Conservation (phyloP, 2,113 vertebrate species). For the cat (Felis catus) region F.catus_Fca126_mat1.0 CM031411.1:102821501-102822000, state of each 20-base stretch:
- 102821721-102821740: neutral
- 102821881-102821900: slow-evolving; percentile 28
- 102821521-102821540: slow-evolving; percentile 21
- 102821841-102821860: neutral
- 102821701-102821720: neutral
- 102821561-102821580: slow-evolving; percentile 56
- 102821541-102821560: slow-evolving; percentile 29
- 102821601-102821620: neutral
- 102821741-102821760: neutral
- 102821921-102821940: neutral
- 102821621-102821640: slow-evolving; percentile 14
- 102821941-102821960: neutral
- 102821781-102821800: neutral
- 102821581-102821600: slow-evolving; percentile 11
- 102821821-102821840: neutral
- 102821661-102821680: neutral
- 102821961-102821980: neutral
- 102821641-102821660: neutral
- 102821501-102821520: slow-evolving; percentile 65
- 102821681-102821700: neutral
- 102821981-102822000: neutral
- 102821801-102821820: neutral
- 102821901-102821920: slow-evolving; percentile 17
- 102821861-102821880: neutral
- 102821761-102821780: neutral